Conservation (phyloP, 2,888 invertebrate species). For the Coremacera marginata region DNA sequence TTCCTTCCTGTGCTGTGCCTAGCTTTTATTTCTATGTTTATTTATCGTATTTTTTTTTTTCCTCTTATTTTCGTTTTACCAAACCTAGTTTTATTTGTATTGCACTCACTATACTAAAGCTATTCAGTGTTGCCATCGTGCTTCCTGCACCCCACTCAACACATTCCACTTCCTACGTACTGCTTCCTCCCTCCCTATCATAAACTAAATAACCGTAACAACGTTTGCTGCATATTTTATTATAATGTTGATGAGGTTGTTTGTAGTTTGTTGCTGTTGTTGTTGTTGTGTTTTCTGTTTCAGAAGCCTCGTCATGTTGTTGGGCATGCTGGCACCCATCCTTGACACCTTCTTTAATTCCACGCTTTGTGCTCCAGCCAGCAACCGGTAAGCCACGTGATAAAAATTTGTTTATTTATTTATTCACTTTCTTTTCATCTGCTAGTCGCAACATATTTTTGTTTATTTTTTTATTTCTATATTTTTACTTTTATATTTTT, state of each 20-base stretch:
- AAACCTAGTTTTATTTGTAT: no score
- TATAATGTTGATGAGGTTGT: slow-evolving; percentile 29
- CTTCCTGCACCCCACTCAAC: neutral
- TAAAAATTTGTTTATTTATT: neutral
- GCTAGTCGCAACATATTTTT: neutral
- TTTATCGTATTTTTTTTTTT: no score
- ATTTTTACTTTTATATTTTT: no score
- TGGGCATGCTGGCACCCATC: neutral
- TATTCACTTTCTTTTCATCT: neutral
- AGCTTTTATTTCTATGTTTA: no score
- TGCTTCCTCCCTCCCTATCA: neutral
- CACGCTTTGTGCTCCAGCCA: no score
- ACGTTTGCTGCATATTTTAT: slow-evolving; percentile 31
- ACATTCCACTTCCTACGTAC: neutral
- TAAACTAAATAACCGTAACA: slow-evolving; percentile 27
- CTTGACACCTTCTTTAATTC: neutral
- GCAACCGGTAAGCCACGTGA: neutral
- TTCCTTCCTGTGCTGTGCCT: neutral
- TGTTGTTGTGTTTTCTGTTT: neutral
- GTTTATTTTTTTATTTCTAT: no score
- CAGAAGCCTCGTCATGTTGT: neutral
- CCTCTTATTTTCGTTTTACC: no score
- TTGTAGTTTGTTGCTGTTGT: slow-evolving; percentile 24
- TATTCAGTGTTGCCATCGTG: neutral
- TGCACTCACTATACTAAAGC: no score